These are phyloP conservation scores for Drosophila phalerata DNA, from an alignment of 2,888 invertebrate genomes.

Conservation along the genomic window DNA sequence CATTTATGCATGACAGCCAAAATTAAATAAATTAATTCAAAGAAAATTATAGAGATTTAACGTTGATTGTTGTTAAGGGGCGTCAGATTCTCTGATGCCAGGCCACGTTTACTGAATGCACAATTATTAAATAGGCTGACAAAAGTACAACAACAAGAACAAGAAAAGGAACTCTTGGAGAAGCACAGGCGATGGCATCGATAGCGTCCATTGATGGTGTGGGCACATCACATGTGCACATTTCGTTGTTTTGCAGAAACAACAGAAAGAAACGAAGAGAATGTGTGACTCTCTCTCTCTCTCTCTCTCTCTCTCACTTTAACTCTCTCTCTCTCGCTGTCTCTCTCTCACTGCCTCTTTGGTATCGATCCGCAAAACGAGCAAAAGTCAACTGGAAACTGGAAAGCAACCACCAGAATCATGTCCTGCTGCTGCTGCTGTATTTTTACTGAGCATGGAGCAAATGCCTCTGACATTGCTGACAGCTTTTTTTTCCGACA, in stretches of 20 bases:
- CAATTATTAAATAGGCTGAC: conserved; percentile 75
- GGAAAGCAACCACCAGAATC: conserved; percentile 74
- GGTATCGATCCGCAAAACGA: conserved; percentile 71
- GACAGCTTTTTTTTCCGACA: conserved; percentile 41
- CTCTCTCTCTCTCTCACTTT: not conserved
- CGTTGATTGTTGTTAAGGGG: conserved; percentile 60
- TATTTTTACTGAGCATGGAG: conserved; percentile 31
- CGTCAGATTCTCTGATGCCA: conserved; percentile 37
- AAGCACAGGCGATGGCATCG: conserved; percentile 17
- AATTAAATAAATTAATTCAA: conserved; percentile 74
- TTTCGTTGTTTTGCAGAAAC: conserved; percentile 64
- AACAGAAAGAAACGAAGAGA: conserved; percentile 33
- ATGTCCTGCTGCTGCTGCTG: conserved; percentile 34
- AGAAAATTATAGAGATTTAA: conserved; percentile 69
- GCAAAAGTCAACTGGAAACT: conserved; percentile 79
- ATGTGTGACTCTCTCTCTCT: conserved; percentile 1
- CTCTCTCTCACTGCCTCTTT: conserved; percentile 12
- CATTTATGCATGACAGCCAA: conserved; percentile 54
- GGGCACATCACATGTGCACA: conserved; percentile 77
- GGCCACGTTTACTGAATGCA: conserved; percentile 75
- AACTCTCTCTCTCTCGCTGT: conserved; percentile 9
- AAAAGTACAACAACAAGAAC: conserved; percentile 48
- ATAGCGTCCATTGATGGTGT: conserved; percentile 53
- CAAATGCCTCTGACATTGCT: conserved; percentile 58
- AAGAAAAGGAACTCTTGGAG: conserved; percentile 20